Conservation (phyloP, 2,888 invertebrate genomes). For the Lymantria monacha region DNA sequence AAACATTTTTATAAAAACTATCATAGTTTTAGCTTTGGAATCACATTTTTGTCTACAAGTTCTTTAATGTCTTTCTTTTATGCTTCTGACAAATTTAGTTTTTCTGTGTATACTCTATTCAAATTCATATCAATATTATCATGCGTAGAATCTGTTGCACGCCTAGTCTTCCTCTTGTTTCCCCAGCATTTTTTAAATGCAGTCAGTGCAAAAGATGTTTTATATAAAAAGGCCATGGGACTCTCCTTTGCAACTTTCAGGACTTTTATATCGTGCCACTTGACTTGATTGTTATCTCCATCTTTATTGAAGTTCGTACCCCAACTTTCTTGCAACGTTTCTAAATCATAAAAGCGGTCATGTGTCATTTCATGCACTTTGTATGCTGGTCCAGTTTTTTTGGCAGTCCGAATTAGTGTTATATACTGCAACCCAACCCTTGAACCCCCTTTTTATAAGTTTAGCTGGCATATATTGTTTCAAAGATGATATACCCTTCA, state of each 20-base stretch:
- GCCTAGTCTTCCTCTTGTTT: background rate
- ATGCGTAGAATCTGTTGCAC: background rate
- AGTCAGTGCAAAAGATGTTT: constrained; percentile 16
- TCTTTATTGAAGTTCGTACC: constrained; percentile 19
- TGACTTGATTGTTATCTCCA: constrained; percentile 11
- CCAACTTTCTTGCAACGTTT: constrained; percentile 11
- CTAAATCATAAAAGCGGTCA: constrained; percentile 30
- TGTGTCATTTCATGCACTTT: constrained; percentile 28
- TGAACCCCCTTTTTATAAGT: constrained; percentile 36
- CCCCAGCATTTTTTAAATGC: constrained; percentile 5
- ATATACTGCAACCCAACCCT: constrained; percentile 31
- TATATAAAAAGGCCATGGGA: constrained; percentile 14
- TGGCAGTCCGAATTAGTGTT: constrained; percentile 30
- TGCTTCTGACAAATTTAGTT: constrained; percentile 5
- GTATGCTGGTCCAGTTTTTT: constrained; percentile 31
- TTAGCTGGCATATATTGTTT: constrained; percentile 37
- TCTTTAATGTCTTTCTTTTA: constrained; percentile 11
- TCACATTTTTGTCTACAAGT: constrained; percentile 5
- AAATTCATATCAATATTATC: background rate
- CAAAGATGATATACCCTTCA: constrained; percentile 26
- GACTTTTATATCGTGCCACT: constrained; percentile 17
- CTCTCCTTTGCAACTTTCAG: constrained; percentile 15
- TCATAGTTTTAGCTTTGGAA: constrained; percentile 2
- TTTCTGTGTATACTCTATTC: constrained; percentile 3
- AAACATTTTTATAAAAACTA: constrained; percentile 1